Evolutionary conservation across 2,888 invertebrate species (phyloP).

Genomic region (Folsomia manolachei): DNA sequence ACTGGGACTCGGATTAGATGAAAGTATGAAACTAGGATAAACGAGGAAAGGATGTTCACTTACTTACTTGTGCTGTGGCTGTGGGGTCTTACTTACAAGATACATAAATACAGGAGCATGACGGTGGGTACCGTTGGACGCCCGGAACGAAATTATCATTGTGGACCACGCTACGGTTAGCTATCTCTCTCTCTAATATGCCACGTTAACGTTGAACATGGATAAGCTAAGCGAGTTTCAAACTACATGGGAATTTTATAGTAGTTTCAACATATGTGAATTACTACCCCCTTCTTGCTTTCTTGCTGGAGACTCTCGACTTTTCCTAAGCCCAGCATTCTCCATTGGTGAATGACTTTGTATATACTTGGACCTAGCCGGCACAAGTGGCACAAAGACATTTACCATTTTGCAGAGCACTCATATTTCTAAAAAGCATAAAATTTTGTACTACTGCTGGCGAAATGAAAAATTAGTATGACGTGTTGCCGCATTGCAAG

Average conservation of each 20-base stretch:
- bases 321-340: too few species aligned
- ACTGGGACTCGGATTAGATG: slow-evolving; percentile 16
- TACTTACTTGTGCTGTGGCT: background rate
- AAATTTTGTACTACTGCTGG: slow-evolving; percentile 7
- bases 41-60: background rate
- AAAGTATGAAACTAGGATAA: slow-evolving; percentile 15
- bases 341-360: too few species aligned
- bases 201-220: background rate
- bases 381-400: too few species aligned
- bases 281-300: too few species aligned
- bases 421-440: slow-evolving; percentile 7
- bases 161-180: background rate
- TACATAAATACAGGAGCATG: too few species aligned
- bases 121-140: too few species aligned
- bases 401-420: background rate
- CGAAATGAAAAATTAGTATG: slow-evolving; percentile 19
- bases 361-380: too few species aligned
- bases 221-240: background rate
- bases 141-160: background rate
- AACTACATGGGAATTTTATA: background rate
- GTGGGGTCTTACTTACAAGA: too few species aligned
- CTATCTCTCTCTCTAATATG: too few species aligned
- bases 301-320: background rate
- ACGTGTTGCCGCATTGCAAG: slow-evolving; percentile 12
- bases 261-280: background rate